Conservation (phyloP, 2,797 vertebrate species). For the Aeoliscus strigatus region DNA sequence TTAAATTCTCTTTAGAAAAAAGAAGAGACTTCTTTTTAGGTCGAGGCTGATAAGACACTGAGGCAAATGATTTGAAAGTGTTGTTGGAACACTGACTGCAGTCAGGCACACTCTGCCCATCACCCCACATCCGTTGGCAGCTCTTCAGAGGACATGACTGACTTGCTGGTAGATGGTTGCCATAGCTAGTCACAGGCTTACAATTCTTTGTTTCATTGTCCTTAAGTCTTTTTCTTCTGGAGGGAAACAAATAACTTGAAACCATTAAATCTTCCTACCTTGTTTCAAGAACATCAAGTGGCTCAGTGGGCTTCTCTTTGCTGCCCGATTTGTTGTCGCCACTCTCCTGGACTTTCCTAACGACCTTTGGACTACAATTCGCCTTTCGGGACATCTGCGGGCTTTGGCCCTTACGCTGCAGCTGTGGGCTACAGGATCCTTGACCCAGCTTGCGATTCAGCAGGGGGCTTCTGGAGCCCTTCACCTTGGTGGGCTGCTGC, state of each 20-base stretch:
- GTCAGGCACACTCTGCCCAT: constrained; percentile 2
- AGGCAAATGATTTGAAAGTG: constrained; percentile 9
- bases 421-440: constrained; percentile 86
- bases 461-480: constrained; percentile 87
- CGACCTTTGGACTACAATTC: constrained; percentile 74
- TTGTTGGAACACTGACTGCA: constrained; percentile 1
- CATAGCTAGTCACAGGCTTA: constrained; percentile 43
- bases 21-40: too few species aligned
- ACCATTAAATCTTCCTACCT: constrained; percentile 69
- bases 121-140: too few species aligned
- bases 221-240: too few species aligned
- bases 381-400: constrained; percentile 81
- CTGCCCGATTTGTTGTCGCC: constrained; percentile 56
- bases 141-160: too few species aligned
- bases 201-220: too few species aligned
- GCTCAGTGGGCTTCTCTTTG: constrained; percentile 69
- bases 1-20: too few species aligned
- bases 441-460: constrained; percentile 76
- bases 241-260: constrained; percentile 29
- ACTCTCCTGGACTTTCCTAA: constrained; percentile 70
- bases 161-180: background rate
- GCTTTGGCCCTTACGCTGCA: constrained; percentile 84
- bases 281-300: constrained; percentile 46
- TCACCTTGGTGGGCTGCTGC: constrained; percentile 78
- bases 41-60: constrained; percentile 37